Base-by-base conservation (phyloP, 1,140 invertebrate species). In the Drosophila erecta region DNA sequence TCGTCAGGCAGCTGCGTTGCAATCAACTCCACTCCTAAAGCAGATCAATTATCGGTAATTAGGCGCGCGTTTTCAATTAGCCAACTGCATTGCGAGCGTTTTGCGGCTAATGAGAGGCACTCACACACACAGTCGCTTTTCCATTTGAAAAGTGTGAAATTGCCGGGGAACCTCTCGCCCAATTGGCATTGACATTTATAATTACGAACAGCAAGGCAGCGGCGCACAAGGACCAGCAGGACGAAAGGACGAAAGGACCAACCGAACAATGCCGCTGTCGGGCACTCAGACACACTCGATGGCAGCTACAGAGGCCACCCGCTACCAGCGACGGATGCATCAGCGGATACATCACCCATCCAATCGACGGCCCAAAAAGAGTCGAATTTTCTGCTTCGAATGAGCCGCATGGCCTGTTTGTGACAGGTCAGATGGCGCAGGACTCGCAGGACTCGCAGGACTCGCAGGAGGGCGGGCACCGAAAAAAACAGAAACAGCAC, bases 1-100 rank as follows among this genome's bases (percentile, higher is more conserved):
- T 33, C 51, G 61, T 80, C 62, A 54, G 70, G 37, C 56, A 75
- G 62, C 78, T 86, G 69, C 71, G 54, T n/a, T 54, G 49, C 38
- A 40, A 8, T 38, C 27, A 40, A 35, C 64, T 41, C 24, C 66
- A 27, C 47, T 69, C 50, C 56, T 77, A 77, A 77, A 76, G 73
- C 67, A 53, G 67, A 87, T 87, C 79, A 87, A 75, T 89, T 81
- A 86, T 79, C 75, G 69, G 56, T 70, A 79, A 79, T 87, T 72
- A 75, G 66, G 50, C 55, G 47, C 54, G 47, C 66, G 51, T 62
- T 87, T 71, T 87, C 69, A 76, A 86, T 87, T 76, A 78, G 67
- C 66, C 77, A 66, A 76, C 73, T 76, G 73, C 58, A 75, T 17
- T 50, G 53, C 55, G 35, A 76, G 61, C 47, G 51, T 75, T 70